These are phyloP conservation scores for Emydura subglobosa DNA, from an alignment of 2,113 vertebrate genomes.

Conservation along the genomic window DNA sequence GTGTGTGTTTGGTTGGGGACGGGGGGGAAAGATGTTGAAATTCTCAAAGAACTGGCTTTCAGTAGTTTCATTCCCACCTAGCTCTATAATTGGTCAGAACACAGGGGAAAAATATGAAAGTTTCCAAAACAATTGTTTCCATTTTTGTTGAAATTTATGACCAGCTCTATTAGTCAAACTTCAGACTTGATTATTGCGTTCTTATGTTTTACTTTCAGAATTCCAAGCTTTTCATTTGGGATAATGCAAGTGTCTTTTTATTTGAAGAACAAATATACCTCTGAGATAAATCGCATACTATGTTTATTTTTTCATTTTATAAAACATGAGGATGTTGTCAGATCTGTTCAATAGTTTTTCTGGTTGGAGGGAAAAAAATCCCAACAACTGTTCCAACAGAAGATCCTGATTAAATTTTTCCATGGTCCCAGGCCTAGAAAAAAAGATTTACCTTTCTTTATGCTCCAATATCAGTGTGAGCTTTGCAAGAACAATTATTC, in stretches of 20 bases:
- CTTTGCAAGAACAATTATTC: background rate
- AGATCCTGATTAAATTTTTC: background rate
- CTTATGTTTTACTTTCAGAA: background rate
- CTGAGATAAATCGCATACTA: background rate
- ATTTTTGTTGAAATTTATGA: background rate
- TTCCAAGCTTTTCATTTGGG: background rate
- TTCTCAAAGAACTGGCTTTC: background rate
- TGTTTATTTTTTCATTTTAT: background rate
- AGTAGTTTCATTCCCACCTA: background rate
- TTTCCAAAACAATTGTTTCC: background rate
- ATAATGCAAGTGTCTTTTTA: background rate
- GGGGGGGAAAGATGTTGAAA: background rate
- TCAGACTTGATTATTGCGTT: background rate
- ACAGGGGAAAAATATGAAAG: background rate
- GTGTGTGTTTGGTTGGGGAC: background rate
- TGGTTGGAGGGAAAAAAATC: background rate
- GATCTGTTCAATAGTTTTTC: background rate
- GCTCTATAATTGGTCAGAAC: background rate
- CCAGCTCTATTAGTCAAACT: background rate
- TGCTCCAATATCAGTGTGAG: background rate
- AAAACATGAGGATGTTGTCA: background rate
- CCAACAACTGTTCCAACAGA: background rate
- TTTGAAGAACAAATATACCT: background rate
- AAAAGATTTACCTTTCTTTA: background rate
- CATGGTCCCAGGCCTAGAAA: background rate